phyloP scores from a whole-genome alignment of 2,113 vertebrate genomes.

The Melanocharis versteri region DNA sequence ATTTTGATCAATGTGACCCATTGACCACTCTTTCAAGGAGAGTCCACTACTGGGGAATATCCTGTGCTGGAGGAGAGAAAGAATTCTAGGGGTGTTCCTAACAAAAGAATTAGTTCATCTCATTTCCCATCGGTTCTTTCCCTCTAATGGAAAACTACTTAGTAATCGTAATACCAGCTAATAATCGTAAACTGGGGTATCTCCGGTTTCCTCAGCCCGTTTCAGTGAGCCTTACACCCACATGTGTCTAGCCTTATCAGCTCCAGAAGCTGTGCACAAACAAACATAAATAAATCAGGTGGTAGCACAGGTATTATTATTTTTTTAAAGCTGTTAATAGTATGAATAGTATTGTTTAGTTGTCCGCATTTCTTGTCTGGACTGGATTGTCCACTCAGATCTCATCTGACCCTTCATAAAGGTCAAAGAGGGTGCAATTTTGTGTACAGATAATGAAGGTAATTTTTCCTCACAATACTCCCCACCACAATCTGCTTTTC shows the following conservation, averaged over 20 bases:
- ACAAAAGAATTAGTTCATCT: neutral
- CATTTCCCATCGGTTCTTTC: neutral
- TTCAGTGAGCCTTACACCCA: neutral
- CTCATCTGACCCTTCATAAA: neutral
- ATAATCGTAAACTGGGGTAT: too few species aligned
- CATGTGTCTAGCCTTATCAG: neutral
- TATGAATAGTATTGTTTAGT: neutral
- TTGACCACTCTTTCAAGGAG: neutral
- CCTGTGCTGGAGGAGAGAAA: neutral
- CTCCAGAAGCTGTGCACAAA: neutral
- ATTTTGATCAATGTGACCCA: constrained; percentile 15
- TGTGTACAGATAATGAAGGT: neutral
- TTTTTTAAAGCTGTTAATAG: neutral
- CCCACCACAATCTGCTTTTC: neutral
- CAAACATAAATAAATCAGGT: neutral
- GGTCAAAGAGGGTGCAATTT: neutral
- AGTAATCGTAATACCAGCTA: neutral
- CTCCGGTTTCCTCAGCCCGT: neutral
- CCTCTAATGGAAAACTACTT: neutral
- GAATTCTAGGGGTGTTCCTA: neutral
- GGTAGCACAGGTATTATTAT: neutral
- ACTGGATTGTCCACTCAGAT: neutral
- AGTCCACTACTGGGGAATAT: neutral
- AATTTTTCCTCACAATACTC: neutral
- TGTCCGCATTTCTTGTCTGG: neutral